Base-by-base conservation (phyloP, 35 echinoderm and acorn worm genomes). In the Apostichopus parvimensis region DNA sequence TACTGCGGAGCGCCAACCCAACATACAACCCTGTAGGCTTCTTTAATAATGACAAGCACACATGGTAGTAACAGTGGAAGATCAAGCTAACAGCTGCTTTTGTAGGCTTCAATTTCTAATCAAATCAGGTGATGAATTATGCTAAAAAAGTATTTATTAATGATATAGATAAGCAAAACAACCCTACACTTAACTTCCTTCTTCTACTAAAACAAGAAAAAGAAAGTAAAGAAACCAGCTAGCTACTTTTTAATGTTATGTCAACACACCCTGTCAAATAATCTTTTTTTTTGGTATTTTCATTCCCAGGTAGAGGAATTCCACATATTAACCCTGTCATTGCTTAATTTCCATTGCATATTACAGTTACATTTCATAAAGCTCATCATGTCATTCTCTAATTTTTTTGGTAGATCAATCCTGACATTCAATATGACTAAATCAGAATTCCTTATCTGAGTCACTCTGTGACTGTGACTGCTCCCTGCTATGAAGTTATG, bases 31-130 rank as follows among this genome's bases (percentile, higher is more conserved):
- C 71, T 22, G 17, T 75, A 75, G n/a, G 81, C 55, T 59, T 82
- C 79, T 22, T n/a, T 84, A 7, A 59, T 84, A 59, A 58, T 59
- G 57, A 58, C 55, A 20, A 17, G 9, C 53, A 83, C 81, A 84
- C 54, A 58, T 55, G 21, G 22, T 84, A 22, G 22, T 84, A 22
- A 84, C 81, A 84, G 57, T 84, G 81, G 81, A 84, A 84, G 81
- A 84, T 58, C 81, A 84, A 22, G 24, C 54, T 25, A 5, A 80
- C 81, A 84, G 81, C 81, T 84, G 81, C 81, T 84, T 59, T 8
- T 45, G 55, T 20, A 21, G 20, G 34, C 34, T 45, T 82, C 15
- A 6, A 60, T 28, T 84, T 14, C 17, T 53, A 84, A 84, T 62
- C 81, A 84, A 15, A 80, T 75, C 20, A 75, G 7, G 71, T 75